Evolutionary conservation across 2,888 invertebrate species (phyloP).

Genomic region (Apocheima hispidaria): DNA sequence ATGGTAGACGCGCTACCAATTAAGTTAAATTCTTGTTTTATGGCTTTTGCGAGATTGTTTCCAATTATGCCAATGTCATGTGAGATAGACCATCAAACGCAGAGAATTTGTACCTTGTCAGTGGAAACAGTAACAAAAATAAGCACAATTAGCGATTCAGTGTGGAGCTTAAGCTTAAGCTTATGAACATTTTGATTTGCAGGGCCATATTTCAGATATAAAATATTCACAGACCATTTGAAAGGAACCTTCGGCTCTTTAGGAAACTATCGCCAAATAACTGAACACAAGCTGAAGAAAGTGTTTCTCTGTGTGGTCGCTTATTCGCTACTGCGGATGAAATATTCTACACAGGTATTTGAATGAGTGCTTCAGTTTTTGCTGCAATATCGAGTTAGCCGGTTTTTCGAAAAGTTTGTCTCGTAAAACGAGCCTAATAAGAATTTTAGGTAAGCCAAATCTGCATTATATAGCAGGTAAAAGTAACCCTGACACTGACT

Average conservation of each 20-base stretch:
- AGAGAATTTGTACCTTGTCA: no score
- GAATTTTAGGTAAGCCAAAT: not conserved
- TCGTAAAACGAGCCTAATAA: not conserved
- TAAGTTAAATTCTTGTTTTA: no score
- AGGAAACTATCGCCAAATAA: constrained; percentile 85
- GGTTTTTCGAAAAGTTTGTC: not conserved
- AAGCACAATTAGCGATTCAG: no score
- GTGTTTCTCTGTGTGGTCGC: constrained; percentile 84
- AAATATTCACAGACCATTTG: constrained; percentile 90
- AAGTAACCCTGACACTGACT: no score
- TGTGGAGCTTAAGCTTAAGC: not conserved
- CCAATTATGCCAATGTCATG: no score
- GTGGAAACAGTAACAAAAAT: not conserved
- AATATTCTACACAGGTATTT: constrained; percentile 85
- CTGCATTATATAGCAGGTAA: no score
- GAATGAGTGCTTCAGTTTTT: not conserved
- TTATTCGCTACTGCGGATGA: constrained; percentile 82
- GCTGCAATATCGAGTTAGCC: no score
- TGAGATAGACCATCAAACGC: no score
- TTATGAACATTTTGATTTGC: constrained; percentile 49
- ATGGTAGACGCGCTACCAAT: no score
- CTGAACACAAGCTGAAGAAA: constrained; percentile 87
- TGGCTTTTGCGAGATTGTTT: no score
- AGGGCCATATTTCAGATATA: constrained; percentile 95
- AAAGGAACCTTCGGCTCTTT: constrained; percentile 82